Evolutionary conservation across 2,797 vertebrate genomes (phyloP).

Genomic region (Picus viridis): DNA sequence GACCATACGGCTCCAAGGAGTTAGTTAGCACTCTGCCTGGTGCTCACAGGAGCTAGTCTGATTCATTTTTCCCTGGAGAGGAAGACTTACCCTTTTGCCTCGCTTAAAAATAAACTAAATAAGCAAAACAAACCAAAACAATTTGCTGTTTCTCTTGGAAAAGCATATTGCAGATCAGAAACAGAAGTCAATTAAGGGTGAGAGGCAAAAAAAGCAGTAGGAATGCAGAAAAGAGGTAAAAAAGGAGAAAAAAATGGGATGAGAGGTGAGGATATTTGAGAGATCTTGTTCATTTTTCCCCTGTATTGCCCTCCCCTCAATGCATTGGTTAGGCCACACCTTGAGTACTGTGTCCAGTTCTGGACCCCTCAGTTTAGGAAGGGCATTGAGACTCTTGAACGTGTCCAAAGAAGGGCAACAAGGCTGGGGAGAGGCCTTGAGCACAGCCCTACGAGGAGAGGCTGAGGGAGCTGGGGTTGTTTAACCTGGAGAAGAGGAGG

Average conservation of each 20-base stretch:
- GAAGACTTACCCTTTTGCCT: background rate
- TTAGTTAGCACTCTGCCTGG: background rate
- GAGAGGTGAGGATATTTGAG: background rate
- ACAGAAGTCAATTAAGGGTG: background rate
- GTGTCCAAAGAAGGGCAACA: no score
- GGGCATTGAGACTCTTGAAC: no score
- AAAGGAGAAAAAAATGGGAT: background rate
- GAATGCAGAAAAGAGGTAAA: background rate
- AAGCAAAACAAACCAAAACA: background rate
- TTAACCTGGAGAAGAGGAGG: no score
- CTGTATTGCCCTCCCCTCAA: background rate
- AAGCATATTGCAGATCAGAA: background rate
- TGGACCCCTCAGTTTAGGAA: no score
- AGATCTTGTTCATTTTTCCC: background rate
- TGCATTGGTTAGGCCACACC: background rate
- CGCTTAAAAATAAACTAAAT: constrained; percentile 25
- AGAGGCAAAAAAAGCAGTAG: background rate
- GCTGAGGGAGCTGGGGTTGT: no score
- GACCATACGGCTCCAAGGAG: background rate
- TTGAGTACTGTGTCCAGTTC: no score
- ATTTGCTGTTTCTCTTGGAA: background rate
- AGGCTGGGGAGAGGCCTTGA: no score
- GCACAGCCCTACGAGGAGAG: no score
- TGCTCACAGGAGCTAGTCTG: background rate
- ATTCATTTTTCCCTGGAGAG: background rate